Evolutionary conservation across 1,140 invertebrate species (phyloP).

Genomic region (Drosophila ficusphila): DNA sequence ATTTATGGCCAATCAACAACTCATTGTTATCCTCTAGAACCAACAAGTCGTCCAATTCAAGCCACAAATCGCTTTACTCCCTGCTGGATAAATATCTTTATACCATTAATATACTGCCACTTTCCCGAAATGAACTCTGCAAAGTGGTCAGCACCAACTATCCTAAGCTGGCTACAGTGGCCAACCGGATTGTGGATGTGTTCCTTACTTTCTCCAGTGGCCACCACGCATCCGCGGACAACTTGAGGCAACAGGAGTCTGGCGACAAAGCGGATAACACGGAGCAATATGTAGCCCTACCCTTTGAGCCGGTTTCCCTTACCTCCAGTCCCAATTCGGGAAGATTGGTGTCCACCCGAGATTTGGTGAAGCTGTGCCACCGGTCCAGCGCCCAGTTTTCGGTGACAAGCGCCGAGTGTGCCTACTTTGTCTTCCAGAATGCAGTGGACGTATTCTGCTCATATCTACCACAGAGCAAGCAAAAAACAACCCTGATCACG

Average conservation of each 20-base stretch:
- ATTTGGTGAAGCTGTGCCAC: slow-evolving; percentile 96
- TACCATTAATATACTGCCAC: slow-evolving; percentile 91
- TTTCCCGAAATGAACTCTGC: slow-evolving; percentile 90
- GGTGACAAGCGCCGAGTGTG: slow-evolving; percentile 89
- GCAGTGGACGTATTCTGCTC: slow-evolving; percentile 96
- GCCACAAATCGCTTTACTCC: slow-evolving; percentile 87
- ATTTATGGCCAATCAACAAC: not conserved
- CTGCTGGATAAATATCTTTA: slow-evolving; percentile 93
- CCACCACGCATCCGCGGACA: slow-evolving; percentile 85
- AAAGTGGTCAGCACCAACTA: slow-evolving; percentile 89
- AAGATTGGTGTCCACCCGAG: slow-evolving; percentile 91
- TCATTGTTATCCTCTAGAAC: slow-evolving; percentile 51
- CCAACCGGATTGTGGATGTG: slow-evolving; percentile 91
- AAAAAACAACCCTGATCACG: slow-evolving; percentile 88
- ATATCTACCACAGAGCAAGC: slow-evolving; percentile 85
- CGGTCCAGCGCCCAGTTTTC: slow-evolving; percentile 91
- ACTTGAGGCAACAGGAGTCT: slow-evolving; percentile 83
- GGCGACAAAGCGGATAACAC: slow-evolving; percentile 70
- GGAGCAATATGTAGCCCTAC: slow-evolving; percentile 66
- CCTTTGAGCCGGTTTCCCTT: slow-evolving; percentile 62
- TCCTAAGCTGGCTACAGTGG: slow-evolving; percentile 90
- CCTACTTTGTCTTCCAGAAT: slow-evolving; percentile 93
- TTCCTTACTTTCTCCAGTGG: slow-evolving; percentile 92
- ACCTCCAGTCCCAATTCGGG: slow-evolving; percentile 78
- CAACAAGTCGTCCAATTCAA: slow-evolving; percentile 84